These are phyloP conservation scores for Synanthedon andrenaeformis DNA, from an alignment of 2,888 invertebrate genomes.

Conservation along the genomic window DNA sequence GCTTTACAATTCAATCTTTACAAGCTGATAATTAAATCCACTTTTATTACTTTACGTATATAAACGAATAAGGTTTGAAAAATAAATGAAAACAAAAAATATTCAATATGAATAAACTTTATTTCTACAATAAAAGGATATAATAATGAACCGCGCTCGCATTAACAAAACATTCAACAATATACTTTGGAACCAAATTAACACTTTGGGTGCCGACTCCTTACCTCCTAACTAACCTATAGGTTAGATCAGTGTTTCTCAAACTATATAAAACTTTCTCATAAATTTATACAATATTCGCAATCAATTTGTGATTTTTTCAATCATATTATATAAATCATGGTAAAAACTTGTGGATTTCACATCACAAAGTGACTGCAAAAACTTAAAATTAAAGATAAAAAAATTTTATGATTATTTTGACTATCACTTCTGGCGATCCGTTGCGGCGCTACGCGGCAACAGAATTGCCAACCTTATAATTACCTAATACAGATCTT, in stretches of 20 bases:
- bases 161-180: slow-evolving; percentile 66
- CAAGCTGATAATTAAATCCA: too few relatives aligned
- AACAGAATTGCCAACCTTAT: slow-evolving; percentile 26
- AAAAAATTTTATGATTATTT: slow-evolving; percentile 26
- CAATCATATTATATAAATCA: too few relatives aligned
- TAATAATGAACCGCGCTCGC: slow-evolving; percentile 41
- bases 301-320: neutral
- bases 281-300: slow-evolving; percentile 5
- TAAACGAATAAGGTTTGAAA: neutral
- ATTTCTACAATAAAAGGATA: slow-evolving; percentile 67
- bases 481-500: slow-evolving; percentile 56
- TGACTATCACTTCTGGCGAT: slow-evolving; percentile 27
- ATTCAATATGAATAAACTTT: slow-evolving; percentile 65
- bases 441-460: slow-evolving; percentile 21
- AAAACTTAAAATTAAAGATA: slow-evolving; percentile 28
- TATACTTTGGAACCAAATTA: slow-evolving; percentile 64
- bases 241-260: slow-evolving; percentile 65
- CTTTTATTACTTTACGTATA: too few relatives aligned
- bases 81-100: slow-evolving; percentile 13
- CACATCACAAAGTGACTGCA: slow-evolving; percentile 28
- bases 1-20: too few relatives aligned
- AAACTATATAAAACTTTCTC: slow-evolving; percentile 26
- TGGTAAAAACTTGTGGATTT: slow-evolving; percentile 4
- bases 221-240: slow-evolving; percentile 51
- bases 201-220: slow-evolving; percentile 63